Evolutionary conservation across 1,140 invertebrate genomes (phyloP).

Genomic region (Cydia pomonella): DNA sequence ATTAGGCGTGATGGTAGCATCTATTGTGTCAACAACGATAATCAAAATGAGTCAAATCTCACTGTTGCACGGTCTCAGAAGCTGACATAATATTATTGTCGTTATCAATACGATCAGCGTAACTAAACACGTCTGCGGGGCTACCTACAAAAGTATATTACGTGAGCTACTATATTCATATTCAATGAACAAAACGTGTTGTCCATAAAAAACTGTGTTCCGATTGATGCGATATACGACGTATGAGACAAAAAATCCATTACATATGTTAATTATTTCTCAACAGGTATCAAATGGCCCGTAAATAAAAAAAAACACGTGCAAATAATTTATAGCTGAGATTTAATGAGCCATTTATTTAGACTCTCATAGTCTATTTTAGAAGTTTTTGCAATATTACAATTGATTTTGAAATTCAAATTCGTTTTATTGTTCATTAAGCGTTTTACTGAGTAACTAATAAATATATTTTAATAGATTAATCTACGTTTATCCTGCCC

Average conservation of each 20-base stretch:
- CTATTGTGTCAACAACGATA: no score
- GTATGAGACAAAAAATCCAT: conserved; percentile 6
- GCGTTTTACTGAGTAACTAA: not conserved
- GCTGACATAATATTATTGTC: no score
- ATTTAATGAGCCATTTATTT: not conserved
- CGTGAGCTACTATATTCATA: conserved; percentile 12
- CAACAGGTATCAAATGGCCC: not conserved
- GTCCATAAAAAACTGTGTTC: conserved; percentile 19
- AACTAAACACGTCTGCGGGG: no score
- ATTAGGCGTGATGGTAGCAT: no score
- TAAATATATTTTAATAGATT: no score
- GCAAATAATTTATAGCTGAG: conserved; percentile 20
- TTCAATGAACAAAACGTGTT: conserved; percentile 12
- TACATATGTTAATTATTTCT: conserved; percentile 21
- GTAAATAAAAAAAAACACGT: conserved; percentile 25
- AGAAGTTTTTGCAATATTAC: conserved; percentile 10
- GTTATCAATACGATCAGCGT: no score
- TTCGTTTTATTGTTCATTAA: conserved; percentile 7
- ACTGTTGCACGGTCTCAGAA: not conserved
- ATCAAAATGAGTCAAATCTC: no score
- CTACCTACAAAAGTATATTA: not conserved
- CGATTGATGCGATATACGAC: conserved; percentile 10
- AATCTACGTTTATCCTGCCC: no score
- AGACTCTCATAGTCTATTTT: conserved; percentile 18
- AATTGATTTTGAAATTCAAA: not conserved